Conservation (phyloP, 2,888 invertebrate species). For the Palloptera scutellata region DNA sequence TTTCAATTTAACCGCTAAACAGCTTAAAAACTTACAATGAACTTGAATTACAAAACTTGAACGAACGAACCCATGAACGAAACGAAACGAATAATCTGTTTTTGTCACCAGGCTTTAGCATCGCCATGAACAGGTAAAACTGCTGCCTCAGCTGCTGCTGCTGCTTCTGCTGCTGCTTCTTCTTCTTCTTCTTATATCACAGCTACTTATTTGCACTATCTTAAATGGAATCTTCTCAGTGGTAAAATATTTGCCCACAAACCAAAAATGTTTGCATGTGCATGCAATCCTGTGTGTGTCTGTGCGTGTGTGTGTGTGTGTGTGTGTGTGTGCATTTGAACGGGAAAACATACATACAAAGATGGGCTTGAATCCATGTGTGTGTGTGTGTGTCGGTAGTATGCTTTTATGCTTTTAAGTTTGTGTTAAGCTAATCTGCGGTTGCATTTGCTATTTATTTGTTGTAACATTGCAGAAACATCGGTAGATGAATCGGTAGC, state of each 20-base stretch:
- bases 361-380: not conserved
- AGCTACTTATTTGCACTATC: not conserved
- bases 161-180: not conserved
- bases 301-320: not conserved
- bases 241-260: slow-evolving; percentile 20
- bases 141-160: not conserved
- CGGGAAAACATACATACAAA: not conserved
- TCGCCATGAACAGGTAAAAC: not conserved
- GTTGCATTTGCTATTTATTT: slow-evolving; percentile 28
- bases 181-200: not conserved
- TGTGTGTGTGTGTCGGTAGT: not conserved
- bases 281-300: too few species aligned
- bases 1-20: slow-evolving; percentile 45
- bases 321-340: not conserved
- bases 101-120: not conserved
- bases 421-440: slow-evolving; percentile 25
- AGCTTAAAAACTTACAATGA: slow-evolving; percentile 47
- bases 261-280: slow-evolving; percentile 19
- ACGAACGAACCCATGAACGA: not conserved
- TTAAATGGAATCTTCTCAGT: slow-evolving; percentile 5
- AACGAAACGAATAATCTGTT: not conserved
- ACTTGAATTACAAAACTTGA: slow-evolving; percentile 41
- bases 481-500: slow-evolving; percentile 9
- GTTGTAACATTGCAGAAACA: not conserved
- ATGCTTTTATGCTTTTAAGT: slow-evolving; percentile 1